Conservation (phyloP, 1,140 invertebrate genomes). For the Euglossa dilemma region DNA sequence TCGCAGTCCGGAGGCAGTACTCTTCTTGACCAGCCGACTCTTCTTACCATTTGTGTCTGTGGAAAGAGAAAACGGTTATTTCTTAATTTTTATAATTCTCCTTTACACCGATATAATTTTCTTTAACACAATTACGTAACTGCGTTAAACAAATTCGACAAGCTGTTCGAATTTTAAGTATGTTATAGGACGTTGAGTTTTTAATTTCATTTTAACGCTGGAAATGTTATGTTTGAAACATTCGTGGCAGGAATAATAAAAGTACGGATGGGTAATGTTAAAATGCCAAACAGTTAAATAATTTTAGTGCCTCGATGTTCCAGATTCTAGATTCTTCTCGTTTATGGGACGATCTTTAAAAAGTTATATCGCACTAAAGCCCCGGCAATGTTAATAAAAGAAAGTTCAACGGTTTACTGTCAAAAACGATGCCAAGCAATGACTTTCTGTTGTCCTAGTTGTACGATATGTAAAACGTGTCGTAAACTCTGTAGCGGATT, state of each 20-base stretch:
- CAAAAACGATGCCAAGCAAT: conserved; percentile 12
- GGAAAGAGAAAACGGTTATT: conserved; percentile 16
- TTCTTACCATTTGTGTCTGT: conserved; percentile 80
- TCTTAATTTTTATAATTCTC: background rate
- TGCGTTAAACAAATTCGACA: too few species aligned
- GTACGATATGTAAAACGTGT: conserved; percentile 2
- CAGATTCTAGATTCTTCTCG: background rate
- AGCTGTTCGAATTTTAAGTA: too few species aligned
- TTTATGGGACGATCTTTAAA: background rate
- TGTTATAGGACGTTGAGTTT: too few species aligned
- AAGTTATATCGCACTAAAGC: background rate
- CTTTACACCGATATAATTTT: too few species aligned
- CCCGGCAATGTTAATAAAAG: conserved; percentile 25
- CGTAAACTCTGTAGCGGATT: conserved; percentile 4
- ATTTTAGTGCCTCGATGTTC: background rate
- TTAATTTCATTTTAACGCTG: too few species aligned
- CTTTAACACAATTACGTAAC: too few species aligned
- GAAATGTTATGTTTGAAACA: too few species aligned
- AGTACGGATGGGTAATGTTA: too few species aligned
- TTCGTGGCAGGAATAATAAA: background rate
- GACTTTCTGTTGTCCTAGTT: conserved; percentile 34
- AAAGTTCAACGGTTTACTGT: conserved; percentile 25
- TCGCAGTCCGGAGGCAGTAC: conserved; percentile 85
- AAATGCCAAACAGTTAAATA: background rate
- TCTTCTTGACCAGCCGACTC: conserved; percentile 84